Evolutionary conservation across 2,888 invertebrate genomes (phyloP).

Genomic region (Eupithecia subfuscata): DNA sequence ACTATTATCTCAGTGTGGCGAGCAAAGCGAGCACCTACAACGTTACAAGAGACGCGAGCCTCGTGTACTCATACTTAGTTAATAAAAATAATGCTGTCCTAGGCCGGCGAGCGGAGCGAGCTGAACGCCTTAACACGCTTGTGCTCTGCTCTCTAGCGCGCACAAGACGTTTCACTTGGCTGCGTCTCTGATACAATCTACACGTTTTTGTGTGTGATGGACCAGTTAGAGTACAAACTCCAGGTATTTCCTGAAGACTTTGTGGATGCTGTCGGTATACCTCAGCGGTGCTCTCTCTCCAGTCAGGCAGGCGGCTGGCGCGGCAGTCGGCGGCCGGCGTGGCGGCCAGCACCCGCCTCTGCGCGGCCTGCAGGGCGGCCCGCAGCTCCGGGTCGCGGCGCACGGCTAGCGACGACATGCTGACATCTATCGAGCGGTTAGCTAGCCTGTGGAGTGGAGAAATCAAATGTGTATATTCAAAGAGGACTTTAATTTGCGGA

Average conservation of each 20-base stretch:
- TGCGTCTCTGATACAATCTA: no score
- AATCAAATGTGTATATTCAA: not conserved
- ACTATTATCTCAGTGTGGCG: no score
- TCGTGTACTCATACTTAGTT: no score
- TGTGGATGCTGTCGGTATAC: conserved; percentile 41
- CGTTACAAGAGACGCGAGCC: no score
- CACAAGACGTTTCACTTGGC: no score
- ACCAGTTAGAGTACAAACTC: not conserved
- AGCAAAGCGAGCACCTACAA: no score
- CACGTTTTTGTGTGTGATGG: no score
- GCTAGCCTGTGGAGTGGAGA: conserved; percentile 86
- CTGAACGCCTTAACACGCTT: no score
- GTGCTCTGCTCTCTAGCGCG: no score
- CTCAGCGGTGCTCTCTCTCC: conserved; percentile 87
- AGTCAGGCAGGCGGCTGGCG: conserved; percentile 85
- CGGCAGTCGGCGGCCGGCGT: conserved; percentile 92
- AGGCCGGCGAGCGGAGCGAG: no score
- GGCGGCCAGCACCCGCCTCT: conserved; percentile 89
- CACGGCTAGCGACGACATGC: conserved; percentile 86
- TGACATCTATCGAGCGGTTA: conserved; percentile 96
- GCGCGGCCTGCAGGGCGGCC: conserved; percentile 91
- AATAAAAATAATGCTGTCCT: no score
- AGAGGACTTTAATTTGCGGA: not conserved
- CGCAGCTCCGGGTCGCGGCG: conserved; percentile 94
- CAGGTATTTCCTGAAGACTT: not conserved